These are phyloP conservation scores for Teleiodes luculella DNA, from an alignment of 2,888 invertebrate species.

Conservation along the genomic window DNA sequence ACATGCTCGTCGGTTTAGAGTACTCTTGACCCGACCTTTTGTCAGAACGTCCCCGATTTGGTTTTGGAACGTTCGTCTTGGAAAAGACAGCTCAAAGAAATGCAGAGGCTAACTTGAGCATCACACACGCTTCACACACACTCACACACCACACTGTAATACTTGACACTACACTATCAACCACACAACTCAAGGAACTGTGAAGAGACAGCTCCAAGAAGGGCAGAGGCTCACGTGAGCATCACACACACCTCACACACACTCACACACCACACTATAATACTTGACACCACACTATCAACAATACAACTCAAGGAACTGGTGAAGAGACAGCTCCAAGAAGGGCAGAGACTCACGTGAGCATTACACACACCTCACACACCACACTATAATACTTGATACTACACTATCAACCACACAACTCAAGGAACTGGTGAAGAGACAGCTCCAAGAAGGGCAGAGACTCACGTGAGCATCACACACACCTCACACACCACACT, in stretches of 20 bases:
- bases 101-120: conserved; percentile 82
- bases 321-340: conserved; percentile 79
- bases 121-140: conserved; percentile 40
- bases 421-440: conserved; percentile 50
- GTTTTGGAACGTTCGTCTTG: too few relatives aligned
- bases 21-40: too few relatives aligned
- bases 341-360: conserved; percentile 84
- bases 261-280: conserved; percentile 53
- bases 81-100: conserved; percentile 80
- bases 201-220: conserved; percentile 79
- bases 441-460: conserved; percentile 80
- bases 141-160: too few relatives aligned
- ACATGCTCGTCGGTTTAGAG: too few relatives aligned
- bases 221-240: conserved; percentile 84
- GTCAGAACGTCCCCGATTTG: too few relatives aligned
- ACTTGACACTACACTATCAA: conserved; percentile 34
- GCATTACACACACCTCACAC: conserved; percentile 45
- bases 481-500: conserved; percentile 41
- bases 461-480: conserved; percentile 81
- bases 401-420: conserved; percentile 48
- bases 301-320: conserved; percentile 77
- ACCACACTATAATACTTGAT: conserved; percentile 75
- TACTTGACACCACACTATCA: conserved; percentile 38
- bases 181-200: conserved; percentile 76
- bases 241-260: conserved; percentile 39